A percentile compares a stretch with the other conserved stretches of the same genome.
Evolutionary conservation across 2,888 invertebrate genomes (phyloP).

Genomic region (Eupeodes latifasciatus): DNA sequence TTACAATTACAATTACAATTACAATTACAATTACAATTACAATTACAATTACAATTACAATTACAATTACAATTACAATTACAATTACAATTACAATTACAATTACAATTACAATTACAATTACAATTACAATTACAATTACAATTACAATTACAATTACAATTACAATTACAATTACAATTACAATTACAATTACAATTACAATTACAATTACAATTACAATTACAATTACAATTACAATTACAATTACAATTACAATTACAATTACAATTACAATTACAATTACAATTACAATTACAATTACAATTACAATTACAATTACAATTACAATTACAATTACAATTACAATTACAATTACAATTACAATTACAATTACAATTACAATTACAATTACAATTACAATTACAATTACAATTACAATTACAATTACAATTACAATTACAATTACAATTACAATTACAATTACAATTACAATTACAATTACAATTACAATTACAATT

Average conservation of each 20-base stretch:
- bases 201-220: conserved; percentile 6
- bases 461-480: conserved; percentile 6
- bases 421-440: conserved; percentile 14
- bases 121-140: conserved; percentile 6
- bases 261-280: conserved; percentile 6
- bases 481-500: conserved; percentile 6
- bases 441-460: conserved; percentile 12
- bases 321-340: conserved; percentile 14
- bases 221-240: conserved; percentile 5
- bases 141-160: conserved; percentile 6
- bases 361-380: conserved; percentile 6
- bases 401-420: conserved; percentile 6
- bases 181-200: conserved; percentile 6
- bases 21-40: not conserved
- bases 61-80: not conserved
- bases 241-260: conserved; percentile 12
- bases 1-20: not conserved
- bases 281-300: conserved; percentile 6
- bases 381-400: conserved; percentile 13
- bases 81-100: conserved; percentile 6
- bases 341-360: conserved; percentile 17
- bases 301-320: conserved; percentile 6
- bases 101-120: conserved; percentile 6
- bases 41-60: not conserved
- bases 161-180: conserved; percentile 6